Base-by-base conservation (phyloP, 23 tunicate species). In the Styela plicata region DNA sequence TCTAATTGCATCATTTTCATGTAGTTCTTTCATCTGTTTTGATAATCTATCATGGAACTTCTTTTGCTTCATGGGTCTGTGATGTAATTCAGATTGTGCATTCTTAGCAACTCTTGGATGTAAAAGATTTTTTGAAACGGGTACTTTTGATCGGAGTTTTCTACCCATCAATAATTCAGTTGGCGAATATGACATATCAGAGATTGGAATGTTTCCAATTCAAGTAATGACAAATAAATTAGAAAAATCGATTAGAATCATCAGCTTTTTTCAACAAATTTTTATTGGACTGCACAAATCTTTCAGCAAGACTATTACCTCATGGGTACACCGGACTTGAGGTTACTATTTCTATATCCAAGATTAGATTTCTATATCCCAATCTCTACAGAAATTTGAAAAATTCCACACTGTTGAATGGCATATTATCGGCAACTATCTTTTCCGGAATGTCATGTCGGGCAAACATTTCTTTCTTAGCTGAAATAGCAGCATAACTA, bases 231-330 rank as follows among this genome's bases (percentile, higher is more conserved):
- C 33, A 74, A 35, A 63, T 30, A 84, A 3, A 70, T 35, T n/a
- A n/a, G n/a, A n/a, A n/a, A 61, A 57, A 81, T n/a, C 31, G 74
- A 25, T 36, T 36, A 33, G 33, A 65, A 70, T n/a, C n/a, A 23
- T 62, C n/a, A 21, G 87, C 87, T 63, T 84, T 84, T 74, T 74
- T 74, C 2, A 84, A 35, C 16, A 74, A 13, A 23, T 44, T 29
- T 63, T 84, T 84, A 5, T 61, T 53, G 13, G 87, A 21, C 30
- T 84, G 87, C 17, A 84, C 36, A 24, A 24, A 27, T 21, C 81
- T 44, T 74, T 84, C 87, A 13, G 74, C 87, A 18, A 70, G 73
- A n/a, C 82, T 81, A 74, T 84, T 84, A 37, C 73, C 33, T 28
- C 74, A 73, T 30, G 66, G 62, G 34, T 74, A 84, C 24, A 5